Evolutionary conservation across 2,113 vertebrate genomes (phyloP).

Genomic region (Corythaixoides concolor): DNA sequence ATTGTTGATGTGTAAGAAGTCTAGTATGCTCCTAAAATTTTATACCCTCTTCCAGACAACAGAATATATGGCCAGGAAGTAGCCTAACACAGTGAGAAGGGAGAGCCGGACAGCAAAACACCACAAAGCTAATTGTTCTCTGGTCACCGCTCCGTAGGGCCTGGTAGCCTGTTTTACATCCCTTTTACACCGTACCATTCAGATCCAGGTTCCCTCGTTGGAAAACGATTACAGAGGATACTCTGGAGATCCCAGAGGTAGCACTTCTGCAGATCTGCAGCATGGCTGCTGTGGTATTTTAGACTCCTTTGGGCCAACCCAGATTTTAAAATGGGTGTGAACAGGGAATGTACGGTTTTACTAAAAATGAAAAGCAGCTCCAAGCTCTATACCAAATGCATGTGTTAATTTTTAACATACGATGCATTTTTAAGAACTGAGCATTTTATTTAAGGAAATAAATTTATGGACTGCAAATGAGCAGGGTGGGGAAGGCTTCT

Average conservation of each 20-base stretch:
- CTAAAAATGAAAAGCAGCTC: not conserved
- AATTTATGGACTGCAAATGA: not conserved
- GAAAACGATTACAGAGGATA: not conserved
- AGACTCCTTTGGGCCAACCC: not conserved
- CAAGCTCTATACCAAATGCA: not conserved
- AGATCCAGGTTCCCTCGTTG: accelerated
- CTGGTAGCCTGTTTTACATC: not conserved
- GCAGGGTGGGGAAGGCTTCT: not conserved
- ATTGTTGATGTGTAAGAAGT: not conserved
- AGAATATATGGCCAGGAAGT: not conserved
- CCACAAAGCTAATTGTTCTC: not conserved
- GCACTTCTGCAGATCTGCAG: not conserved
- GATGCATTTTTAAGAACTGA: not conserved
- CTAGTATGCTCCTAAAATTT: not conserved
- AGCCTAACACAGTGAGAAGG: not conserved
- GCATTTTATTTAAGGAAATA: not conserved
- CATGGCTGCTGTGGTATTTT: not conserved
- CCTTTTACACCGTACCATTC: not conserved
- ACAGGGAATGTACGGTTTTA: not conserved
- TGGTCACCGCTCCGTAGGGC: not conserved
- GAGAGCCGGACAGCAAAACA: not conserved
- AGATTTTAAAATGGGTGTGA: not conserved
- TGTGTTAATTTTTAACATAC: not conserved
- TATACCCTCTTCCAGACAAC: not conserved
- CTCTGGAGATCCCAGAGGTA: not conserved